These are phyloP conservation scores for Drosophila santomea DNA, from an alignment of 1,140 invertebrate species.

Conservation along the genomic window DNA sequence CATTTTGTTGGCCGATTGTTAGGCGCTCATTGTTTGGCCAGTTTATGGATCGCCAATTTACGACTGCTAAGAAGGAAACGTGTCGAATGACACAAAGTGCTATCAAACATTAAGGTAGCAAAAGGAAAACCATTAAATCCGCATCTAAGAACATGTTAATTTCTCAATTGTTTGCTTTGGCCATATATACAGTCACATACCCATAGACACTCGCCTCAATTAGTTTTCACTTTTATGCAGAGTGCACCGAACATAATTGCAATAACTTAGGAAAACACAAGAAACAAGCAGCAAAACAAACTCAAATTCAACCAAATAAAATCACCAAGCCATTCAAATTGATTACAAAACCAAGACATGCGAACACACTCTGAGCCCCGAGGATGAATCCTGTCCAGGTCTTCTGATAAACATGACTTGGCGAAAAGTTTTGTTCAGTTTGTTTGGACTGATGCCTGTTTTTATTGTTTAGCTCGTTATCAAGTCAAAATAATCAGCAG, in stretches of 20 bases:
- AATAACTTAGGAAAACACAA: conserved; percentile 81
- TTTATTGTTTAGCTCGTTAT: conserved; percentile 84
- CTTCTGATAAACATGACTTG: conserved; percentile 79
- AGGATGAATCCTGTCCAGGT: conserved; percentile 48
- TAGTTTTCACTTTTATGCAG: conserved; percentile 56
- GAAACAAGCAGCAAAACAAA: conserved; percentile 65
- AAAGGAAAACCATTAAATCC: conserved; percentile 38
- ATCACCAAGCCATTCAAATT: conserved; percentile 74
- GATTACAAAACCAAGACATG: conserved; percentile 55
- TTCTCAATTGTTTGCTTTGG: conserved; percentile 23
- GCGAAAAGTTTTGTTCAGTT: conserved; percentile 53
- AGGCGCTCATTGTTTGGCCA: conserved; percentile 61
- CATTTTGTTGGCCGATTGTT: conserved; percentile 73
- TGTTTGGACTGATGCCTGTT: conserved; percentile 71
- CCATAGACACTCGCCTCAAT: conserved; percentile 12
- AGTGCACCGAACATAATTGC: conserved; percentile 68
- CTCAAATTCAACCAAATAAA: conserved; percentile 44
- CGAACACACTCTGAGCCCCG: background rate
- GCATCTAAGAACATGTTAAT: conserved; percentile 54
- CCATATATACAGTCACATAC: too few relatives aligned
- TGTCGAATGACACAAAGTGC: conserved; percentile 52
- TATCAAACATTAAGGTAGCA: conserved; percentile 54
- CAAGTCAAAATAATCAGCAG: conserved; percentile 84
- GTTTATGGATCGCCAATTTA: conserved; percentile 67
- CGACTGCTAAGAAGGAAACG: conserved; percentile 48